A percentile compares a stretch with the other conserved stretches of the same genome.
Conservation (phyloP, 1,140 invertebrate species). For the Tachypleus tridentatus region DNA sequence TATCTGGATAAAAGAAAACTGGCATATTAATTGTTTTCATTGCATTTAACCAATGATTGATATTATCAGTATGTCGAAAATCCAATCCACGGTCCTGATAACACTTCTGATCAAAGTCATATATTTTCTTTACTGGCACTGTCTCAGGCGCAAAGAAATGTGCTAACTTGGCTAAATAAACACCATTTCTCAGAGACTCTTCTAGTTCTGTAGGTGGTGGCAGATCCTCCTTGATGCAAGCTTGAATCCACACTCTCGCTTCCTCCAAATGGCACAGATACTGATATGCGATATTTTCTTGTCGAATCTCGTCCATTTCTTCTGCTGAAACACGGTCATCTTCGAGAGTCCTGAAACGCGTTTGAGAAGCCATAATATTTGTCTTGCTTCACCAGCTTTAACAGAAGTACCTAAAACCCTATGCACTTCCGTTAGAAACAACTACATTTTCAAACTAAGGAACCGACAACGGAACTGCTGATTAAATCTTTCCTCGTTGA, state of each 20-base stretch:
- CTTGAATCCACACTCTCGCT: constrained; percentile 68
- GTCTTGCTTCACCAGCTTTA: no score
- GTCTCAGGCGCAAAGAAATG: constrained; percentile 56
- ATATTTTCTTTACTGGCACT: constrained; percentile 57
- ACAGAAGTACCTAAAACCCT: no score
- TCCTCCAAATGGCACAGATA: constrained; percentile 72
- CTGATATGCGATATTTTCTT: constrained; percentile 62
- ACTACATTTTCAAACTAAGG: no score
- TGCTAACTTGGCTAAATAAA: constrained; percentile 62
- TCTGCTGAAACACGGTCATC: constrained; percentile 37
- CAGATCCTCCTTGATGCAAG: constrained; percentile 54
- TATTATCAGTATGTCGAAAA: constrained; percentile 75
- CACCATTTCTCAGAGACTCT: constrained; percentile 63
- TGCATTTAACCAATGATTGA: constrained; percentile 62
- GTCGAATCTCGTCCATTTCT: constrained; percentile 60
- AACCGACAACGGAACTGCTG: no score
- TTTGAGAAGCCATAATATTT: no score
- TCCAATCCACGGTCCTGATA: constrained; percentile 40
- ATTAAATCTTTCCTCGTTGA: no score
- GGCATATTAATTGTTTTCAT: constrained; percentile 57
- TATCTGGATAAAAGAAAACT: constrained; percentile 71
- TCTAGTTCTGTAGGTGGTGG: constrained; percentile 60
- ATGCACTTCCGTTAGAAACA: no score
- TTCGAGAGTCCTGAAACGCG: not conserved
- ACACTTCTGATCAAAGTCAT: constrained; percentile 55